phyloP scores from a whole-genome alignment of 1,140 invertebrate genomes.

The Uloborus diversus region DNA sequence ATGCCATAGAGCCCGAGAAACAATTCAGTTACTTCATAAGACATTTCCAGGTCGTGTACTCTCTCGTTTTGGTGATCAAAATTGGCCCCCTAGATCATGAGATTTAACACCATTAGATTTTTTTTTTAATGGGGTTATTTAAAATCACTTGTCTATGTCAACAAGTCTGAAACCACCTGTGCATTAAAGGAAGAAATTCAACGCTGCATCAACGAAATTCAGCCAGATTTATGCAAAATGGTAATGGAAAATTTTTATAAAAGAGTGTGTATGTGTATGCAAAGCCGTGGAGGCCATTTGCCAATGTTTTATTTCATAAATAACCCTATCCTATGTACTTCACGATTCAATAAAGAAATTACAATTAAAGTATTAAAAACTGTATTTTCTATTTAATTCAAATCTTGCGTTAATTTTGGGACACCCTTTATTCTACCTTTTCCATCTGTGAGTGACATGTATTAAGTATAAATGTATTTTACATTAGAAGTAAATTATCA shows the following conservation, averaged over 20 bases:
- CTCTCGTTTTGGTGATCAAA: too few relatives aligned
- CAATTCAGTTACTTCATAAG: too few relatives aligned
- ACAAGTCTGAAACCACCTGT: background rate
- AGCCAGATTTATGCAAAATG: slow-evolving; percentile 24
- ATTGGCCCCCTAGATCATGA: slow-evolving; percentile 61
- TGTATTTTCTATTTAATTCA: background rate
- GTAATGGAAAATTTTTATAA: slow-evolving; percentile 35
- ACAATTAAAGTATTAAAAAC: background rate
- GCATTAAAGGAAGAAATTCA: slow-evolving; percentile 39
- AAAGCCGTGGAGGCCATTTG: slow-evolving; percentile 4
- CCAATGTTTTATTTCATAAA: background rate
- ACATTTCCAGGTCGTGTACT: too few relatives aligned
- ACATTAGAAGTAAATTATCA: too few relatives aligned
- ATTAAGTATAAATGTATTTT: too few relatives aligned
- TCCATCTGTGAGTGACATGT: too few relatives aligned
- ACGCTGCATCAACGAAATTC: slow-evolving; percentile 39
- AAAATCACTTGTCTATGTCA: slow-evolving; percentile 61
- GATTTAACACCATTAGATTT: slow-evolving; percentile 66
- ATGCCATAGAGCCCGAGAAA: background rate
- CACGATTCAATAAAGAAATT: background rate
- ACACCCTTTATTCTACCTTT: slow-evolving; percentile 9
- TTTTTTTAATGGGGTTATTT: slow-evolving; percentile 65
- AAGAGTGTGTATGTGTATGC: slow-evolving; percentile 2
- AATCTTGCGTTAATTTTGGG: slow-evolving; percentile 1
- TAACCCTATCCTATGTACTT: background rate